Evolutionary conservation across 2,888 invertebrate genomes (phyloP).

Genomic region (Crepidodera aurea): DNA sequence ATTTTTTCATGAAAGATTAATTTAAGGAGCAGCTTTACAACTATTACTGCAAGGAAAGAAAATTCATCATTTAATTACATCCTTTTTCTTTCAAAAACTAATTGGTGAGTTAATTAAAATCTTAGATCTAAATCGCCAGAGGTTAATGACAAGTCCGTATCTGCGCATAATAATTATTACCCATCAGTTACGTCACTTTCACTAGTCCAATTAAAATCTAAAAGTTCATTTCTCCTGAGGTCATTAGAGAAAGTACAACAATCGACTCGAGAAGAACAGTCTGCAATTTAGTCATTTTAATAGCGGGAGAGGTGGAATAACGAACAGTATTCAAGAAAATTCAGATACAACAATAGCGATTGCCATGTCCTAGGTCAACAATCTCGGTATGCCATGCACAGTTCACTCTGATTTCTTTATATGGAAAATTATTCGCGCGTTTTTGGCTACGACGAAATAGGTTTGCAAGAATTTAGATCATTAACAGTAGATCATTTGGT

Average conservation of each 20-base stretch:
- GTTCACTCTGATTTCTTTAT: slow-evolving; percentile 1
- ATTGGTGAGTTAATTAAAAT: no score
- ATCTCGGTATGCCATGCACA: slow-evolving; percentile 4
- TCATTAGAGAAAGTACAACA: slow-evolving; percentile 35
- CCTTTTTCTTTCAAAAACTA: no score
- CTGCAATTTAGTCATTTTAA: neutral
- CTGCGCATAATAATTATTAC: slow-evolving; percentile 11
- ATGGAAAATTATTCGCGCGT: no score
- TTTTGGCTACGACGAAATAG: no score
- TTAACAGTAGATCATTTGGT: no score
- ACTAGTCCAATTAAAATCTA: slow-evolving; percentile 45
- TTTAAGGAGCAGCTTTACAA: no score
- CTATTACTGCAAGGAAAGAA: no score
- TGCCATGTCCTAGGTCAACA: slow-evolving; percentile 22
- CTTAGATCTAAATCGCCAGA: neutral
- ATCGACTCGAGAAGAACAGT: slow-evolving; percentile 1
- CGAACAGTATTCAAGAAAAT: slow-evolving; percentile 15
- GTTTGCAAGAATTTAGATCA: no score
- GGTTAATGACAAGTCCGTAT: slow-evolving; percentile 3
- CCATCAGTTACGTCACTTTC: slow-evolving; percentile 50
- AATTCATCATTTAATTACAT: no score
- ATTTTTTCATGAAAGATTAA: no score
- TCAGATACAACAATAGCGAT: slow-evolving; percentile 12
- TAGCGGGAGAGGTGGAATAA: neutral
- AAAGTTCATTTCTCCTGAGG: slow-evolving; percentile 46